Evolutionary conservation across 2,888 invertebrate species (phyloP).

Genomic region (Hirtodrosophila cameraria): DNA sequence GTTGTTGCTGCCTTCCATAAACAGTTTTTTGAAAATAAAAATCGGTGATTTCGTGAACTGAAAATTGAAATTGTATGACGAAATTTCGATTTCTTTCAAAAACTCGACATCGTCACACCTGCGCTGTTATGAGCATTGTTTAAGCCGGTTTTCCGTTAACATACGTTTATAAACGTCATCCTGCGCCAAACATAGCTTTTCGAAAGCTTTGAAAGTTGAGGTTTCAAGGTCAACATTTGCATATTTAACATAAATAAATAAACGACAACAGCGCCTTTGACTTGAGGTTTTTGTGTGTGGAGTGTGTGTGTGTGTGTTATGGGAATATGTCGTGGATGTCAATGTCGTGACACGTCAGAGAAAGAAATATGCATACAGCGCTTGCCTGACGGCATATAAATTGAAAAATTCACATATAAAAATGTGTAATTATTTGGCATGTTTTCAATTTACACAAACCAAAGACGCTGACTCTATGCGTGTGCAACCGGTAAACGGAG

Average conservation of each 20-base stretch:
- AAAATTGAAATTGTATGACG: too few relatives aligned
- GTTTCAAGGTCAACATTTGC: slow-evolving; percentile 49
- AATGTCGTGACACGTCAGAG: slow-evolving; percentile 57
- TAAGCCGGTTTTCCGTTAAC: slow-evolving; percentile 1
- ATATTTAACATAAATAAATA: slow-evolving; percentile 50
- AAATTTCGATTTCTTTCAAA: too few relatives aligned
- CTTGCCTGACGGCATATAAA: slow-evolving; percentile 76
- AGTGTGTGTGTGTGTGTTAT: slow-evolving; percentile 19
- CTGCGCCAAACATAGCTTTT: too few relatives aligned
- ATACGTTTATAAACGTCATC: too few relatives aligned
- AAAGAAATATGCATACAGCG: slow-evolving; percentile 54
- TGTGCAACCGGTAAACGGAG: background rate
- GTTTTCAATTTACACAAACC: slow-evolving; percentile 73
- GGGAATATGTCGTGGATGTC: slow-evolving; percentile 59
- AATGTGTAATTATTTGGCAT: slow-evolving; percentile 76
- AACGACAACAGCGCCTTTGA: slow-evolving; percentile 34
- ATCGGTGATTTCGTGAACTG: too few relatives aligned
- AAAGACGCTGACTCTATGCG: slow-evolving; percentile 15
- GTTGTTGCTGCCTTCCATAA: too few relatives aligned
- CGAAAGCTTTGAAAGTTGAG: background rate
- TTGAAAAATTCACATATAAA: slow-evolving; percentile 76
- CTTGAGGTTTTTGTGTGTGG: slow-evolving; percentile 29
- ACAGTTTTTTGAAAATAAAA: too few relatives aligned
- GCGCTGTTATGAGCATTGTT: too few relatives aligned
- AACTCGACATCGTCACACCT: too few relatives aligned